Conservation (phyloP, 2,797 vertebrate genomes). For the Pteronotus mesoamericanus region DNA sequence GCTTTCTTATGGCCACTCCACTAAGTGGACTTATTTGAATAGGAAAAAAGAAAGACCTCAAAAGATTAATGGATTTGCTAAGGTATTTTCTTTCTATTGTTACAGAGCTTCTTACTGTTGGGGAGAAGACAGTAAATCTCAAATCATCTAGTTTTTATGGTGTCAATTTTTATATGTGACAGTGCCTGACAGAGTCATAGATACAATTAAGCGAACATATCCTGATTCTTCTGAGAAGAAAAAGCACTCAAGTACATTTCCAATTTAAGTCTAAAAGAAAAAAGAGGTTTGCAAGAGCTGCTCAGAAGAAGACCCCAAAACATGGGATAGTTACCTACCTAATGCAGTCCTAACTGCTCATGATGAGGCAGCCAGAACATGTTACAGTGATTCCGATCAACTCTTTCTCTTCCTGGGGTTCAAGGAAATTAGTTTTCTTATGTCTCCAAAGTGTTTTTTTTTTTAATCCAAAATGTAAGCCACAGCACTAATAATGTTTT, state of each 20-base stretch:
- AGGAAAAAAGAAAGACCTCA: background rate
- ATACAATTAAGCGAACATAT: background rate
- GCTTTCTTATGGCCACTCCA: conserved; percentile 29
- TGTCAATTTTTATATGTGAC: background rate
- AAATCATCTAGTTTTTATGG: background rate
- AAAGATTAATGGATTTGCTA: background rate
- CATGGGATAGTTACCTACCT: background rate
- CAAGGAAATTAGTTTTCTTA: background rate
- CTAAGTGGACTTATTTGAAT: conserved; percentile 10
- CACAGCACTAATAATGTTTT: background rate
- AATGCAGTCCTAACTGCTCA: background rate
- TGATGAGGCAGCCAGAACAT: background rate
- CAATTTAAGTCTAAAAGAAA: background rate
- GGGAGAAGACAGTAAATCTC: background rate
- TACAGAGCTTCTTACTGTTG: background rate
- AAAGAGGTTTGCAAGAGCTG: background rate
- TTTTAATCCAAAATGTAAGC: background rate
- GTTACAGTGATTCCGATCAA: background rate
- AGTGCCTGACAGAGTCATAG: background rate
- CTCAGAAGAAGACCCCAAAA: background rate
- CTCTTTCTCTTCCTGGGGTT: background rate
- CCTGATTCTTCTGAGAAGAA: background rate
- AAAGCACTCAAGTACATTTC: background rate
- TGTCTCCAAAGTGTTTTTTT: background rate
- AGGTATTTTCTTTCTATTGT: background rate